phyloP scores from a whole-genome alignment of 2,113 vertebrate species.

The Mastomys coucha region DNA sequence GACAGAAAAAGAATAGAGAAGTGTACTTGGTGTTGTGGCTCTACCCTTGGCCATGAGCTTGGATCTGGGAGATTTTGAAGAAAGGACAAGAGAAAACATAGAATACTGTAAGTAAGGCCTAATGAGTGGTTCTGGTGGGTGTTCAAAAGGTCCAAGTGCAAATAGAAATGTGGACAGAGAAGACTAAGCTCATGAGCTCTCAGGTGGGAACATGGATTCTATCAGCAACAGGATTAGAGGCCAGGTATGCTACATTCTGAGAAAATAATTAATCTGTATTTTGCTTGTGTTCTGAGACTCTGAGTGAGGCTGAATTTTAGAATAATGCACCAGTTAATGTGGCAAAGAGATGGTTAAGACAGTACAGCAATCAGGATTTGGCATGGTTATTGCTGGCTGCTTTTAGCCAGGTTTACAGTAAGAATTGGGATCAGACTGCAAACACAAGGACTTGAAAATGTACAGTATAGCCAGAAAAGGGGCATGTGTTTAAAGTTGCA shows the following conservation, averaged over 20 bases:
- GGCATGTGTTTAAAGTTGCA: neutral
- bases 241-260: neutral
- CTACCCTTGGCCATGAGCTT: neutral
- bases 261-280: neutral
- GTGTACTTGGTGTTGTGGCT: neutral
- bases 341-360: neutral
- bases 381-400: neutral
- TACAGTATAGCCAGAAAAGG: neutral
- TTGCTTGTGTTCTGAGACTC: neutral
- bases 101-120: neutral
- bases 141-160: neutral
- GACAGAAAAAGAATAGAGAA: neutral
- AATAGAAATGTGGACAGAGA: neutral
- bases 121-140: neutral
- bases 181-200: neutral
- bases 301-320: neutral
- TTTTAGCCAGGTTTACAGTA: neutral
- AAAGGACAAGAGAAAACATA: neutral
- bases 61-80: neutral
- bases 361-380: neutral
- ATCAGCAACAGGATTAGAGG: neutral
- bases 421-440: neutral
- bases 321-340: neutral
- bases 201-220: neutral
- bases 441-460: neutral